Conservation (phyloP, 2,888 invertebrate species). For the Lagria hirta region DNA sequence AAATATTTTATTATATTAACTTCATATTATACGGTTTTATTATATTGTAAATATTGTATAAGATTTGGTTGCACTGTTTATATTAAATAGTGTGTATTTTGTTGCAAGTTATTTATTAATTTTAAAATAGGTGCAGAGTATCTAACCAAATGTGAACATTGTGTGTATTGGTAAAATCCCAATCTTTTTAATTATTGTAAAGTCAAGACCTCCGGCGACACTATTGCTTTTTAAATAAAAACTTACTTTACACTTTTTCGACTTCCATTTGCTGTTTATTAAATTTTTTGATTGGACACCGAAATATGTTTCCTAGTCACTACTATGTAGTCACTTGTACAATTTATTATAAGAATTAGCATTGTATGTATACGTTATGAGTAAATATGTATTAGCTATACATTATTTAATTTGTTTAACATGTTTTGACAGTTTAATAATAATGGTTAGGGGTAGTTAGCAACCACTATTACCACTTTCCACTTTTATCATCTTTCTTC, state of each 20-base stretch:
- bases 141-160: conserved; percentile 33
- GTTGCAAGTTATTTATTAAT: conserved; percentile 12
- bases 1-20: conserved; percentile 37
- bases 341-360: conserved; percentile 11
- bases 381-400: conserved; percentile 6
- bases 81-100: conserved; percentile 51
- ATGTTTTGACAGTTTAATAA: conserved; percentile 17
- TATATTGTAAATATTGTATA: conserved; percentile 51
- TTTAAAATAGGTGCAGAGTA: conserved; percentile 39
- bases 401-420: conserved; percentile 10
- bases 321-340: conserved; percentile 23
- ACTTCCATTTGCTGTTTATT: conserved; percentile 15
- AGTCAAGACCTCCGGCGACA: conserved; percentile 19
- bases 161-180: conserved; percentile 22
- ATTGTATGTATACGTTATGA: conserved; percentile 2
- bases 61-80: conserved; percentile 46
- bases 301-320: conserved; percentile 24
- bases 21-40: too few species aligned
- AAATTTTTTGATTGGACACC: conserved; percentile 8
- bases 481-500: too few species aligned
- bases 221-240: conserved; percentile 15
- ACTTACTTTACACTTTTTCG: conserved; percentile 16
- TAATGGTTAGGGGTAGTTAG: conserved; percentile 5
- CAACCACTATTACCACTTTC: too few species aligned
- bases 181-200: conserved; percentile 19